A percentile compares a stretch with the other conserved stretches of the same genome.
Evolutionary conservation across 2,113 vertebrate genomes (phyloP).

Genomic region (cat (Felis catus)): DNA sequence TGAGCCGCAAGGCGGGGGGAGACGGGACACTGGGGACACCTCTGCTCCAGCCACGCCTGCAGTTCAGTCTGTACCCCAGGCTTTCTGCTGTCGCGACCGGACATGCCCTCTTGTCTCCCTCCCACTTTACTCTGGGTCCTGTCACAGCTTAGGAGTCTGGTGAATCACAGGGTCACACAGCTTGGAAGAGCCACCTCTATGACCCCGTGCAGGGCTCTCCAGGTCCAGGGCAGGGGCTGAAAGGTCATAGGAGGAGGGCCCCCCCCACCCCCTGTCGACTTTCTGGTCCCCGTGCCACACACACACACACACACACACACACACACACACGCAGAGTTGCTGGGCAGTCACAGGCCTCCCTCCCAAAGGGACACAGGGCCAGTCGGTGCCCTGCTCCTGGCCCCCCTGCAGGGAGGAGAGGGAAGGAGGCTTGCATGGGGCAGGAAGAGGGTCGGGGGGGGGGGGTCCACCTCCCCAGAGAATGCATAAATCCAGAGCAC

Average conservation of each 20-base stretch:
- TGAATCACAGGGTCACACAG: not conserved
- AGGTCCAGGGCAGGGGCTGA: not conserved
- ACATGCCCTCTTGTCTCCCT: no score
- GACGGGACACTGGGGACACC: fast-evolving
- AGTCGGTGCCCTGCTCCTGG: not conserved
- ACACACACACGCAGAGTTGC: not conserved
- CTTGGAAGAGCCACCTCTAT: not conserved
- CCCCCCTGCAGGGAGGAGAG: not conserved
- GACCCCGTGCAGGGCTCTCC: not conserved
- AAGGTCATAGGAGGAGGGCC: not conserved
- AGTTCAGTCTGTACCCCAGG: not conserved
- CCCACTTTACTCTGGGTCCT: not conserved
- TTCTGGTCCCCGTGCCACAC: not conserved
- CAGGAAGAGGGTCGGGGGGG: fast-evolving
- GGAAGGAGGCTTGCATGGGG: fast-evolving
- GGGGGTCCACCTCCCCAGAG: no score
- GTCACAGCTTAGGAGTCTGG: not conserved
- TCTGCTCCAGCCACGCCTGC: fast-evolving
- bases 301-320: no score
- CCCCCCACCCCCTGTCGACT: not conserved
- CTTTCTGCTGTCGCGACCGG: not conserved
- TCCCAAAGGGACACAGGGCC: not conserved
- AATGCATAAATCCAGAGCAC: not conserved
- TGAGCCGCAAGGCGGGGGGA: not conserved
- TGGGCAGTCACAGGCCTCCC: not conserved